Conservation (phyloP, 2,888 invertebrate species). For the Metacarcinus magister region DNA sequence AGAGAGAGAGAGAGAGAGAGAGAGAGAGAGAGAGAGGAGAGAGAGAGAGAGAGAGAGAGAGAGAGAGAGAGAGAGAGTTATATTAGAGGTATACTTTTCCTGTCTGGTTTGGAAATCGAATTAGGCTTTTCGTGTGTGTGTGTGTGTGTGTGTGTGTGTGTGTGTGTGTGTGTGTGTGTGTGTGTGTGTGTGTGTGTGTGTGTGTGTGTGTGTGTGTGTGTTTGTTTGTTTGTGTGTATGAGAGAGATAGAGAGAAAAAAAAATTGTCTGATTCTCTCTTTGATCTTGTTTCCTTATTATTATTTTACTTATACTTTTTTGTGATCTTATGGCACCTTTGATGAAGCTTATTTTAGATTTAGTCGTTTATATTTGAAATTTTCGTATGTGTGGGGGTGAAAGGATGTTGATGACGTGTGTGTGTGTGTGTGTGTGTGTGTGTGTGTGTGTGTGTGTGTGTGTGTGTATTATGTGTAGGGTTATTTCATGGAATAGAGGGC, state of each 20-base stretch:
- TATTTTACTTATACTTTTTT: no score
- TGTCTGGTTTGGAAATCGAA: constrained; percentile 7
- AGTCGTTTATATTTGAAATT: no score
- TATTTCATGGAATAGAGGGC: neutral
- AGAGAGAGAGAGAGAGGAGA: constrained; percentile 44
- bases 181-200: neutral
- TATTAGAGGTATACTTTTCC: neutral
- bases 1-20: constrained; percentile 28
- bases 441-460: no score
- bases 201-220: constrained; percentile 29
- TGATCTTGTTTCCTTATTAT: no score
- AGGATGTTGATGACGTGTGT: no score
- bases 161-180: neutral
- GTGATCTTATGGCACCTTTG: no score
- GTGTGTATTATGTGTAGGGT: no score
- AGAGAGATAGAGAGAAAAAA: neutral
- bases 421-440: no score
- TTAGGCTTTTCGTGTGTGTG: neutral
- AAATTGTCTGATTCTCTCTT: neutral
- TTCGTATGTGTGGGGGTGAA: no score
- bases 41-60: neutral
- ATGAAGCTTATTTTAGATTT: no score
- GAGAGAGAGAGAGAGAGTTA: constrained; percentile 5
- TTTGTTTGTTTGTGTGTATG: constrained; percentile 16
- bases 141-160: no score